Percentiles rank a stretch among this genome's conserved stretches.
Conservation (phyloP, 1,140 invertebrate genomes). For the Calycopis cecrops region DNA sequence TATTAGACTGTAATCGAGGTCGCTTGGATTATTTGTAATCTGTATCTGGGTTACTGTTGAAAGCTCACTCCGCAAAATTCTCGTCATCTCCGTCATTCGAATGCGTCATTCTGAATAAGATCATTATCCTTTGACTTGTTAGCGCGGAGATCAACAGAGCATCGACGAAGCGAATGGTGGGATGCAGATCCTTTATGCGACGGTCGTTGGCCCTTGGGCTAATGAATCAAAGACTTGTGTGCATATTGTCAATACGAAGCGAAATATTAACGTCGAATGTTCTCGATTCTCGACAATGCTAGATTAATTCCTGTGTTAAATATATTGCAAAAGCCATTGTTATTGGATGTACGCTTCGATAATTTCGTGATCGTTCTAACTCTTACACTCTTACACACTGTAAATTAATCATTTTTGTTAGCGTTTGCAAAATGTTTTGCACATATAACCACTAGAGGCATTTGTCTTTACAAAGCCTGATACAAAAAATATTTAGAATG, state of each 20-base stretch:
- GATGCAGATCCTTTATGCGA: slow-evolving; percentile 59
- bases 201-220: slow-evolving; percentile 59
- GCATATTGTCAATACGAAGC: slow-evolving; percentile 65
- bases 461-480: too few relatives aligned
- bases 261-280: slow-evolving; percentile 58
- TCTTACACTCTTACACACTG: too few relatives aligned
- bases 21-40: too few relatives aligned
- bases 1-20: too few relatives aligned
- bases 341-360: slow-evolving; percentile 1
- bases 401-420: too few relatives aligned
- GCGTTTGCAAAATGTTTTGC: too few relatives aligned
- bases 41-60: too few relatives aligned
- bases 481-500: too few relatives aligned
- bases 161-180: slow-evolving; percentile 55
- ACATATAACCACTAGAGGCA: too few relatives aligned
- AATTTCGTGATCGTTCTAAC: not conserved
- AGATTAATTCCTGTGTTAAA: slow-evolving; percentile 68
- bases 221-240: slow-evolving; percentile 67
- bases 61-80: too few relatives aligned
- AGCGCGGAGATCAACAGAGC: slow-evolving; percentile 57
- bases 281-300: slow-evolving; percentile 47
- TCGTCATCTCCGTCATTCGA: slow-evolving; percentile 31
- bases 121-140: slow-evolving; percentile 66
- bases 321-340: slow-evolving; percentile 34
- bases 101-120: slow-evolving; percentile 43